Conservation (phyloP, 2,888 invertebrate species). For the Eupelmus urozonus region DNA sequence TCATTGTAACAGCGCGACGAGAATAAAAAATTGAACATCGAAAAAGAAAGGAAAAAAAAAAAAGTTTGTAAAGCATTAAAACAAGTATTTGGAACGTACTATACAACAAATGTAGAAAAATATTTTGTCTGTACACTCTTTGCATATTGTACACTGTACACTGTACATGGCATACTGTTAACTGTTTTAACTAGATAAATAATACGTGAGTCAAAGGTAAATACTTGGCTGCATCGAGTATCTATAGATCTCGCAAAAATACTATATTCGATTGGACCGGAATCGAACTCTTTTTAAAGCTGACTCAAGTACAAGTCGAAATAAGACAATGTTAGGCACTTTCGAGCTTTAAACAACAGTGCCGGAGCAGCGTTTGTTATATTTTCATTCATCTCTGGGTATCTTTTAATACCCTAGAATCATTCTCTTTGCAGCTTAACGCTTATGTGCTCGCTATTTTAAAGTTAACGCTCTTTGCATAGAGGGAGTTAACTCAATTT, state of each 20-base stretch:
- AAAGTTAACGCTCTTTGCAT: too few relatives aligned
- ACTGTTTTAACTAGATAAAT: constrained; percentile 53
- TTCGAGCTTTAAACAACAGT: too few relatives aligned
- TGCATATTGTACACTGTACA: constrained; percentile 7
- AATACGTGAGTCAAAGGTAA: constrained; percentile 44
- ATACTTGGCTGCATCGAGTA: constrained; percentile 46
- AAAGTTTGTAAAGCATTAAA: too few relatives aligned
- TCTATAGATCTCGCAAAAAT: constrained; percentile 21
- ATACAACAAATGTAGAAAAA: constrained; percentile 35
- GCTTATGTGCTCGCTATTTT: too few relatives aligned
- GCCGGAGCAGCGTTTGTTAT: too few relatives aligned
- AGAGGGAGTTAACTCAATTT: too few relatives aligned
- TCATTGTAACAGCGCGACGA: neutral
- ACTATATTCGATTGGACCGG: constrained; percentile 1
- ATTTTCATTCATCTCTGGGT: too few relatives aligned
- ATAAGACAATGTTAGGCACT: too few relatives aligned
- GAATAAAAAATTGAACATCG: constrained; percentile 11
- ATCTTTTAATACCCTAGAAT: too few relatives aligned
- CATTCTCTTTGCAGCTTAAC: too few relatives aligned
- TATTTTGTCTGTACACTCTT: constrained; percentile 32
- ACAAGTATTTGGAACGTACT: constrained; percentile 11
- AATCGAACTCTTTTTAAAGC: neutral
- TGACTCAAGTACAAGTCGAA: too few relatives aligned
- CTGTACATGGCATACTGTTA: constrained; percentile 26
- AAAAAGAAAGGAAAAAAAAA: neutral